Evolutionary conservation across 2,113 vertebrate species (phyloP).

Genomic region (Pogonocichla stellata): DNA sequence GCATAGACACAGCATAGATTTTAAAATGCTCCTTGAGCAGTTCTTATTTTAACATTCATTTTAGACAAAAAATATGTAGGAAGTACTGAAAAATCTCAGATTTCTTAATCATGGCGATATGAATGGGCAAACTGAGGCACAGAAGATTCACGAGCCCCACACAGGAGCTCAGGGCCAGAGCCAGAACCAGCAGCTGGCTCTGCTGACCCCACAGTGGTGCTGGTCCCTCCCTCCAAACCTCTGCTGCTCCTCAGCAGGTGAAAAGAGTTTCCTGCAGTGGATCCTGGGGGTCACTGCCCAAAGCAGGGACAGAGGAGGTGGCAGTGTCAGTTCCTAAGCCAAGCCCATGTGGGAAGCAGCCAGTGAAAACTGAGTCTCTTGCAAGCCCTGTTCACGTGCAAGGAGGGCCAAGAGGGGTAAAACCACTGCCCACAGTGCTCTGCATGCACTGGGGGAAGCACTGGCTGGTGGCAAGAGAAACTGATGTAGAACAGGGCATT

Average conservation of each 20-base stretch:
- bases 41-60: background rate
- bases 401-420: background rate
- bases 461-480: background rate
- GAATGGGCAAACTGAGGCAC: background rate
- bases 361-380: background rate
- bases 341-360: background rate
- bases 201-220: background rate
- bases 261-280: background rate
- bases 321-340: background rate
- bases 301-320: background rate
- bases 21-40: background rate
- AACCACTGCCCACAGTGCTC: accelerated
- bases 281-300: background rate
- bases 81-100: accelerated
- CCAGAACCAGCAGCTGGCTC: background rate
- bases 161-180: background rate
- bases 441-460: accelerated
- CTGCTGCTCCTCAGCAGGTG: background rate
- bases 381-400: accelerated
- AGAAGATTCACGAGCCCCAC: background rate
- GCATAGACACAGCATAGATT: background rate
- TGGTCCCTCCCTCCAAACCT: accelerated
- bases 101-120: background rate
- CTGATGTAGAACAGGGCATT: background rate
- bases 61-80: background rate